Evolutionary conservation across 2,797 vertebrate species (phyloP), one percentile per base, ranked within the genome.

Genomic region (Phataginus tetradactyla): DNA sequence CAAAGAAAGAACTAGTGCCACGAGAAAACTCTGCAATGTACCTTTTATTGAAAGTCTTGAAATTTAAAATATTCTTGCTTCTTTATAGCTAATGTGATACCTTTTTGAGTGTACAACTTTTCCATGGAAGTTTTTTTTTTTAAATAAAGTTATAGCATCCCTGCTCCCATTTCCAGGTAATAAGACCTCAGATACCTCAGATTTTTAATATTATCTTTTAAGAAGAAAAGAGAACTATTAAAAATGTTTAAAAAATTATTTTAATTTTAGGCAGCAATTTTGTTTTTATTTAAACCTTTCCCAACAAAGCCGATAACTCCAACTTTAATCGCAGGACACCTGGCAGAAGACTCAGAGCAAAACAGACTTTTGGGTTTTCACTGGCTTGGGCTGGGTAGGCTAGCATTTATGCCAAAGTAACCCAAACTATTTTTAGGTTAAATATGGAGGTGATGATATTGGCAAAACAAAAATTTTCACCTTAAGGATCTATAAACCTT

Each of bases 1-100:
- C 80, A 97, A 88, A 93, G 90, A 94, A 95, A 93, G 90, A 94
- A 95, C 61, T 96, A 61, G 79, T 97, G 92, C 91, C 95, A 94
- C 95, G 86, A 96, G 93, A 95, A 96, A 95, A 96, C 85, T 97
- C 94, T 92, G 51, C 66, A 74, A 96, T 32, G 92, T 42, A 90
- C 90, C 94, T 97, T 95, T 96, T 77, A 95, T 27, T 80, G 15
- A 55, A 89, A 96, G 49, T 57, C 49, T 85, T 77, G 61, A 84
- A 75, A 95, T 85, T 89, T 64, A 59, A 92, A 87, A 90, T 85
- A 90, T 32, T 93, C 69, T 89, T 95, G 88, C 79, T 85, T 94
- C 92, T 80, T 89, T 59, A 95, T 7, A 96, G 57, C 61, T 83
- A 39, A 93, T 55, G 34, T 32, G 68, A 79, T 90, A 79, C n/a